A percentile compares a stretch with the other conserved stretches of the same genome.
phyloP scores from a whole-genome alignment of 2,113 vertebrate genomes.

The Sturnira hondurensis region DNA sequence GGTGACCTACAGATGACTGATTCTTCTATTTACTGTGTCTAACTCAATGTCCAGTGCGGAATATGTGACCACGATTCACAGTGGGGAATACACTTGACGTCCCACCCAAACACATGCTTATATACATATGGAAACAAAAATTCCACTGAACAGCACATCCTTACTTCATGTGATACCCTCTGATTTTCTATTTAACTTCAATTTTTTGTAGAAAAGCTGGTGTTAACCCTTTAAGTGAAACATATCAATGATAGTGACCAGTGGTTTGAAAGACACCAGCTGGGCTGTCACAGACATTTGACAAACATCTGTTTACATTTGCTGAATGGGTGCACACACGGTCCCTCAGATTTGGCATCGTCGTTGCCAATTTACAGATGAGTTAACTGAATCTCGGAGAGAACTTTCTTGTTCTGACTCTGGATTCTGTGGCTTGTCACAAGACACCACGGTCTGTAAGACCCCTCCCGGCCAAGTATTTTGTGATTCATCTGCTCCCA shows the following conservation, averaged over 20 bases:
- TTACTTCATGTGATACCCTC: background rate
- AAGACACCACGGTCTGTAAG: accelerated
- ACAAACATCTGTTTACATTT: background rate
- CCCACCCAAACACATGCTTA: background rate
- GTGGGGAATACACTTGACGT: background rate
- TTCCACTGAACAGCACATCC: background rate
- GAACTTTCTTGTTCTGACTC: background rate
- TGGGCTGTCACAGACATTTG: background rate
- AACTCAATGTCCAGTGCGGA: background rate
- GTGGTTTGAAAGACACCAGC: background rate
- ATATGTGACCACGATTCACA: background rate
- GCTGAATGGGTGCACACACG: background rate
- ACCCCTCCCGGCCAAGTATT: background rate
- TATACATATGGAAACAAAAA: background rate
- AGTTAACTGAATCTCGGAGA: background rate
- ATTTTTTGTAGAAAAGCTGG: background rate
- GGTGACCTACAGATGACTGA: too few relatives aligned
- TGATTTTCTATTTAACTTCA: background rate
- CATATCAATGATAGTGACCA: background rate
- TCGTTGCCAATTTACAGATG: background rate
- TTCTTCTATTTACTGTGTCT: background rate
- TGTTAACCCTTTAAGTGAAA: background rate
- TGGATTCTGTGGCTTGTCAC: background rate
- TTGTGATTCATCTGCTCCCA: background rate
- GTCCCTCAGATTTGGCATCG: background rate